Percentiles rank a stretch among this genome's conserved stretches.
Evolutionary conservation across 1,140 invertebrate genomes (phyloP).

Genomic region (Meteorus sp.): DNA sequence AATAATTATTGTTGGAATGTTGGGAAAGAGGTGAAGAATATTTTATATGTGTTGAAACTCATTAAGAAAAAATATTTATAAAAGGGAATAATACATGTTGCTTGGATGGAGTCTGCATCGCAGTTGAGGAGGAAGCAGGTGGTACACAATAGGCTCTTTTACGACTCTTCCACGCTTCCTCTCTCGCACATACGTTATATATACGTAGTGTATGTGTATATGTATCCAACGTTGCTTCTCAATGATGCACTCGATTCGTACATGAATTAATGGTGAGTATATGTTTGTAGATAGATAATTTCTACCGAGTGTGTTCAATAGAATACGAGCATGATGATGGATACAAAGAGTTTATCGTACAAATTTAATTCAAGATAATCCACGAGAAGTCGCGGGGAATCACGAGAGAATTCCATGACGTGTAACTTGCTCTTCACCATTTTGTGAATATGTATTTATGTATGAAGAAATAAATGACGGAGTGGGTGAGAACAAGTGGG

Average conservation of each 20-base stretch:
- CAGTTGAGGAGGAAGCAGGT: conserved; percentile 41
- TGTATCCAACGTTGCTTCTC: background rate
- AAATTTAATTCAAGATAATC: conserved; percentile 10
- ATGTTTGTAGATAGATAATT: too few relatives aligned
- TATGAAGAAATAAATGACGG: background rate
- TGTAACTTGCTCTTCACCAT: background rate
- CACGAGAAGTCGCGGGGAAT: background rate
- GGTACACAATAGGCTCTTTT: conserved; percentile 34
- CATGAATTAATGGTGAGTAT: too few relatives aligned
- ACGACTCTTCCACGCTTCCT: background rate
- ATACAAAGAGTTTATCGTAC: conserved; percentile 1
- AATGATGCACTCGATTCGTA: too few relatives aligned
- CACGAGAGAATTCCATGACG: conserved; percentile 13
- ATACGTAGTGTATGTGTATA: background rate
- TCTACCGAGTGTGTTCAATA: background rate
- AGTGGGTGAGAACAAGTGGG: background rate
- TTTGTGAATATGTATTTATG: background rate
- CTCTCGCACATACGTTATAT: background rate
- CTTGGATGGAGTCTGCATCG: conserved; percentile 20
- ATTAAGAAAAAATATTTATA: background rate
- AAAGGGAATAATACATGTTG: conserved; percentile 2
- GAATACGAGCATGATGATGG: background rate
- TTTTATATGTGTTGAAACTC: too few relatives aligned
- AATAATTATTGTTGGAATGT: too few relatives aligned
- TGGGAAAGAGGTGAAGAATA: too few relatives aligned